Evolutionary conservation across 2,888 invertebrate genomes (phyloP).

Genomic region (Sesia bembeciformis): DNA sequence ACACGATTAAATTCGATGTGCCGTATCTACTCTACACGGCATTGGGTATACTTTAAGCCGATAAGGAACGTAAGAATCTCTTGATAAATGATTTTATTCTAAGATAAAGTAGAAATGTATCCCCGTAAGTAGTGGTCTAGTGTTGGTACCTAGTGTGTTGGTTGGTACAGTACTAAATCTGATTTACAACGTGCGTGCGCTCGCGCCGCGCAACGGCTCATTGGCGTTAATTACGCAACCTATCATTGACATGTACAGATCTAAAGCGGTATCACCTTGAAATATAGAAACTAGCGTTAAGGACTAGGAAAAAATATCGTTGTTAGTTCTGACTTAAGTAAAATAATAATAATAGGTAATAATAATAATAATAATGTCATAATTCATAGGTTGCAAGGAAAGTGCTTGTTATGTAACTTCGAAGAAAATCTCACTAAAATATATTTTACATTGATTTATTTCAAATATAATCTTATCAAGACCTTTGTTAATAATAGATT

Average conservation of each 20-base stretch:
- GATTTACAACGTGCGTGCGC: background rate
- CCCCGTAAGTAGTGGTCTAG: background rate
- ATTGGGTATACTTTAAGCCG: background rate
- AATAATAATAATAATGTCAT: no score
- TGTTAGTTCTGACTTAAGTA: no score
- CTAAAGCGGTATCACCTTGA: no score
- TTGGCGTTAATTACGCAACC: conserved; percentile 1
- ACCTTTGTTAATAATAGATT: no score
- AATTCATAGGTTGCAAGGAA: no score
- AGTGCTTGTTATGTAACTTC: no score
- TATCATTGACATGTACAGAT: background rate
- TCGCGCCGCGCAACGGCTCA: background rate
- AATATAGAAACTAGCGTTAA: no score
- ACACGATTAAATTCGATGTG: conserved; percentile 11
- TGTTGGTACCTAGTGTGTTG: background rate
- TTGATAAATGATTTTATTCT: background rate
- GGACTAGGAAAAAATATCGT: no score
- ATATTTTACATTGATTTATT: no score
- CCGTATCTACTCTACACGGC: conserved; percentile 15
- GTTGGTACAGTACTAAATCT: background rate
- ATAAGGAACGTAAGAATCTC: background rate
- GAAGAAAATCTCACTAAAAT: no score
- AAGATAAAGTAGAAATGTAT: background rate
- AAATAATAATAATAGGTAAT: no score
- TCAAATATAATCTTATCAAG: no score